Evolutionary conservation across 2,797 vertebrate species (phyloP).

Genomic region (Delichon dasypus): DNA sequence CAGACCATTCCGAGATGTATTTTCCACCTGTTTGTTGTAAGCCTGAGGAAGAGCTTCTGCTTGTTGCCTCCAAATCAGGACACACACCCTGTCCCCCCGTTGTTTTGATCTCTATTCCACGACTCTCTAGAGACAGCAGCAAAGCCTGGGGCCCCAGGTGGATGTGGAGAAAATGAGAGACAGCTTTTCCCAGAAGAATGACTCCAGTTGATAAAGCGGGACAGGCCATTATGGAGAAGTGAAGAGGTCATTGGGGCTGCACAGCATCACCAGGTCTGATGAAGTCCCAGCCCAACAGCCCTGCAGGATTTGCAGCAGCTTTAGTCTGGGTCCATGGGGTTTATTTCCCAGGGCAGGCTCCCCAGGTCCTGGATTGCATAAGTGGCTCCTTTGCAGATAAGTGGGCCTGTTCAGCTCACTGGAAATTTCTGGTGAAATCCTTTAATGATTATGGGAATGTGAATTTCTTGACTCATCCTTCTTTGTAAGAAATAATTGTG

Average conservation of each 20-base stretch:
- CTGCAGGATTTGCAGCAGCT: neutral
- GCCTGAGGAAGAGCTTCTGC: neutral
- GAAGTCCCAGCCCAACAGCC: neutral
- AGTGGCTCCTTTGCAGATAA: neutral
- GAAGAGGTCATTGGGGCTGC: neutral
- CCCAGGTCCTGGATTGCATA: neutral
- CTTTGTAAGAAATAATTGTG: neutral
- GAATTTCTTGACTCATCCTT: neutral
- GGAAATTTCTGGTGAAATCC: neutral
- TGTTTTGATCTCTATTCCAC: neutral
- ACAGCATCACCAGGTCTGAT: neutral
- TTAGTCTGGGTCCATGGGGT: accelerated
- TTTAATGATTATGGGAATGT: neutral
- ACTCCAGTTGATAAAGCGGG: neutral
- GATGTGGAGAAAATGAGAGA: neutral
- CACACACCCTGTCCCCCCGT: accelerated
- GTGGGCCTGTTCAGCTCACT: neutral
- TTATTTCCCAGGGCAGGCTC: neutral
- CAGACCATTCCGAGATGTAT: neutral
- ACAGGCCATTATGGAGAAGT: neutral
- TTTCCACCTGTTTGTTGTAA: constrained; percentile 24
- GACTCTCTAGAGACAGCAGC: neutral
- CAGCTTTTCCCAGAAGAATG: neutral
- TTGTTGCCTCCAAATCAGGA: neutral
- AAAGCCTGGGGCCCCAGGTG: neutral